A percentile compares a stretch with the other conserved stretches of the same genome.
Conservation (phyloP, 2,888 invertebrate genomes). For the Pterobdella sp. region DNA sequence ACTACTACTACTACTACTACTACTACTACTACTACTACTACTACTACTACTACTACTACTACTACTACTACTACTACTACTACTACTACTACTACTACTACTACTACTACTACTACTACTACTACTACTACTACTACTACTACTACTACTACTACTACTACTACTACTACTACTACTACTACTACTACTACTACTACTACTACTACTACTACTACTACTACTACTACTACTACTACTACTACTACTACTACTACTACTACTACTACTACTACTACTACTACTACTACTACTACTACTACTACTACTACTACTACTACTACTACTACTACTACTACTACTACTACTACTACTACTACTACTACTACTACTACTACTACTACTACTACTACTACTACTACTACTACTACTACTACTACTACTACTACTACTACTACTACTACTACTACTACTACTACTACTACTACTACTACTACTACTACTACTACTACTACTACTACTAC, state of each 20-base stretch:
- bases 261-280: conserved; percentile 32
- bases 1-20: conserved; percentile 13
- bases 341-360: conserved; percentile 33
- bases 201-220: conserved; percentile 7
- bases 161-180: conserved; percentile 31
- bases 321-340: conserved; percentile 32
- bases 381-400: conserved; percentile 32
- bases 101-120: conserved; percentile 25
- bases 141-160: conserved; percentile 28
- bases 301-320: conserved; percentile 33
- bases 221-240: not conserved
- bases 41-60: not conserved
- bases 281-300: conserved; percentile 33
- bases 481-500: conserved; percentile 1
- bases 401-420: conserved; percentile 32
- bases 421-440: conserved; percentile 18
- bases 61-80: conserved; percentile 21
- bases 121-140: conserved; percentile 27
- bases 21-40: conserved; percentile 8
- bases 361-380: conserved; percentile 32
- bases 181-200: conserved; percentile 30
- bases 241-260: conserved; percentile 21
- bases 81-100: conserved; percentile 26
- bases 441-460: conserved; percentile 17
- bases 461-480: conserved; percentile 1